Evolutionary conservation across 2,113 vertebrate species (phyloP), one percentile per base, ranked within the genome.

Genomic region (Saccopteryx leptura): DNA sequence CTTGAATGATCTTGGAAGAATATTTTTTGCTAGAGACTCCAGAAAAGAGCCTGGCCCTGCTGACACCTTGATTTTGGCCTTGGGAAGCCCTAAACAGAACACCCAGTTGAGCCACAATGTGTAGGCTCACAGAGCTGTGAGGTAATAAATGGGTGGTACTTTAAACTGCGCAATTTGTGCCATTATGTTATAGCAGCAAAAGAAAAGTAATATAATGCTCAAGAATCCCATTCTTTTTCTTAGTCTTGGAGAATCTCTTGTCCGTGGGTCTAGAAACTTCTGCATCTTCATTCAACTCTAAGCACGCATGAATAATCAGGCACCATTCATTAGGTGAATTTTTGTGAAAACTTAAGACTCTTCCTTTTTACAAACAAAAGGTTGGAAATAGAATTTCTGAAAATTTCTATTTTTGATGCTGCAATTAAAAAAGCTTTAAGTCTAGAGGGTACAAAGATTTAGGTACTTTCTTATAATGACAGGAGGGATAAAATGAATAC

Each of bases 111-210:
- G 66, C 26, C 39, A 85, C 31, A 46, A n/a, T 48, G 19, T 69
- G 31, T 24, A 74, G 79, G 68, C 61, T 90, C 60, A 79, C n/a
- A 88, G 54, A 93, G 89, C 28, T 85, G 50, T 65, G 66, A 92
- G 82, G 80, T 83, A 83, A 92, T 74, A 90, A 90, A 78, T 61
- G 56, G 50, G 17, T 92, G 56, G 52, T 93, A 60, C 84, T 94
- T 71, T 69, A 85, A 81, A 60, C 24, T 88, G 15, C 23, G 39
- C 33, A 90, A 92, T 82, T 63, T 74, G 31, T 74, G 75, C 19
- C 46, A 58, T 54, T 66, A 66, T 74, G 21, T 84, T 78, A 92
- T 24, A 80, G 39, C 58, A 88, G 26, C 19, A 76, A 81, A 54
- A 97, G 21, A 26, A 72, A 78, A 72, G 23, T 63, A 87, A 90